Evolutionary conservation across 2,888 invertebrate species (phyloP).

Genomic region (Nymphalis polychloros): DNA sequence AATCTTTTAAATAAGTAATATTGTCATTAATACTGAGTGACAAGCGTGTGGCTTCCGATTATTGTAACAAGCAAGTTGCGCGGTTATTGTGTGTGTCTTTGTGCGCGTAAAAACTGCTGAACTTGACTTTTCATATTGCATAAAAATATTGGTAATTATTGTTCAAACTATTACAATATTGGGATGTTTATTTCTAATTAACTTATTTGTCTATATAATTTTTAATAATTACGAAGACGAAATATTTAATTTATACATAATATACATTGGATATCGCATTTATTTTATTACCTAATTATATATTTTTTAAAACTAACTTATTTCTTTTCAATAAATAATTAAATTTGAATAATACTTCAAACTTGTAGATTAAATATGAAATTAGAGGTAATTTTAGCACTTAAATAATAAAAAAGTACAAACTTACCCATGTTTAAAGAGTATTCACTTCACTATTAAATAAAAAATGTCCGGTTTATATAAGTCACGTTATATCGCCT

Average conservation of each 20-base stretch:
- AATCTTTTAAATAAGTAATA: conserved; percentile 35
- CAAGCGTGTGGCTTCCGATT: conserved; percentile 58
- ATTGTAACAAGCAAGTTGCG: conserved; percentile 47
- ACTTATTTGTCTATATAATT: background rate
- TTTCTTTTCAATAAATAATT: no score
- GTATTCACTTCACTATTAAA: conserved; percentile 68
- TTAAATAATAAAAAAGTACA: conserved; percentile 11
- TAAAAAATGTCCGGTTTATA: conserved; percentile 63
- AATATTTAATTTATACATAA: no score
- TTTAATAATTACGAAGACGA: no score
- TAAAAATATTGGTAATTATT: conserved; percentile 23
- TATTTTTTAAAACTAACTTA: no score
- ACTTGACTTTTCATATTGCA: conserved; percentile 35
- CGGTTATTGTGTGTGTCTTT: conserved; percentile 49
- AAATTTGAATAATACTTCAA: background rate
- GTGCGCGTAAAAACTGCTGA: conserved; percentile 41
- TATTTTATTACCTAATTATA: background rate
- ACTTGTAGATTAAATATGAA: background rate
- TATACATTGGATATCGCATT: no score
- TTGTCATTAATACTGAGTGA: conserved; percentile 55
- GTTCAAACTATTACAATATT: conserved; percentile 17
- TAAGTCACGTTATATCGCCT: conserved; percentile 62
- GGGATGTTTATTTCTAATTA: conserved; percentile 6
- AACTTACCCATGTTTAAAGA: conserved; percentile 68
- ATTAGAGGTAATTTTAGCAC: background rate